Evolutionary conservation across 2,113 vertebrate genomes (phyloP).

Genomic region (Elaphurus davidianus): DNA sequence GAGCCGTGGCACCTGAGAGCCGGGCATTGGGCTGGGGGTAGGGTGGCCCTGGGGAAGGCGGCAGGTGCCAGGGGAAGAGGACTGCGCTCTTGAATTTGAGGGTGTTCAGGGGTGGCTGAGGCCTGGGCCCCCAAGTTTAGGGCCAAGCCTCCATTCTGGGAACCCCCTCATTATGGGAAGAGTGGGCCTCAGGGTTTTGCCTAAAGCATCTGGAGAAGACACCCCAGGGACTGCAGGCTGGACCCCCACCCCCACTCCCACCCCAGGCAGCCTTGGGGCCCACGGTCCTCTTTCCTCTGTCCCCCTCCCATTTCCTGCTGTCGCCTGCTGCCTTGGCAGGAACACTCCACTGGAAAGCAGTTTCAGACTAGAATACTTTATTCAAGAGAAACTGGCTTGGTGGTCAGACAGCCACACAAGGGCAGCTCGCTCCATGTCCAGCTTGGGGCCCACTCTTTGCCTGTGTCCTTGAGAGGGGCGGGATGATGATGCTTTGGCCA

Average conservation of each 20-base stretch:
- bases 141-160: neutral
- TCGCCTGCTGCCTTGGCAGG: neutral
- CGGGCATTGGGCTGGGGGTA: too few species aligned
- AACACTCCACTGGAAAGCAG: neutral
- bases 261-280: neutral
- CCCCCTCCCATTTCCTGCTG: neutral
- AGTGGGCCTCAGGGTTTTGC: neutral
- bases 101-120: neutral
- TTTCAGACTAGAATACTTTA: slow-evolving; percentile 73
- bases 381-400: slow-evolving; percentile 74
- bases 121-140: neutral
- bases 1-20: neutral
- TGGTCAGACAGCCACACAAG: neutral
- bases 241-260: neutral
- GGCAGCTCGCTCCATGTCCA: neutral
- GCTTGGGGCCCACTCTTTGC: neutral
- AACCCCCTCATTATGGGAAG: neutral
- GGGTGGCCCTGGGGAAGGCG: neutral
- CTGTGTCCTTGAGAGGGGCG: neutral
- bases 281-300: neutral
- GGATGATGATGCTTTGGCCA: neutral
- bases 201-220: neutral
- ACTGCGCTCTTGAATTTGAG: neutral
- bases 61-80: neutral
- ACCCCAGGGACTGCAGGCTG: neutral